These are phyloP conservation scores for Xenopus laevis DNA, from an alignment of 2,113 vertebrate species.

Conservation along the genomic window DNA sequence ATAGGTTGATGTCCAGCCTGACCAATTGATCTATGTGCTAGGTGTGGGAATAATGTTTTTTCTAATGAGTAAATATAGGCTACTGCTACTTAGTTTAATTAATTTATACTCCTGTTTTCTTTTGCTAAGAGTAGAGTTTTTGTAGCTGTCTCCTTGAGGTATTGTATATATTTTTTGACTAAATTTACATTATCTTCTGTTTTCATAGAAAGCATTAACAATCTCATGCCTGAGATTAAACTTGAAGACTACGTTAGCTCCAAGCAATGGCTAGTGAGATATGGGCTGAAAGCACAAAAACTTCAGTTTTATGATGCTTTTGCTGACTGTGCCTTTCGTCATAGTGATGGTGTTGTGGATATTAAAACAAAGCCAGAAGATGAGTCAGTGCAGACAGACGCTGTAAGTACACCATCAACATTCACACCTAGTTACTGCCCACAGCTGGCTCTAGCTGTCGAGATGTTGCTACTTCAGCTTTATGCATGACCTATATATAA, in stretches of 20 bases:
- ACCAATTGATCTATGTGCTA: no score
- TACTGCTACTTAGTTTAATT: no score
- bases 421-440: not conserved
- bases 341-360: slow-evolving; percentile 65
- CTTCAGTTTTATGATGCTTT: slow-evolving; percentile 63
- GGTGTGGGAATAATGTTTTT: no score
- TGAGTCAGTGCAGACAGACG: slow-evolving; percentile 63
- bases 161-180: no score
- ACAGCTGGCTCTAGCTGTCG: no score
- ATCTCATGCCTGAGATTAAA: slow-evolving; percentile 13
- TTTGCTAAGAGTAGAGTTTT: no score
- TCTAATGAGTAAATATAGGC: no score
- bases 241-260: slow-evolving; percentile 62
- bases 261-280: slow-evolving; percentile 67
- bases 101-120: no score
- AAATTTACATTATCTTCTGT: slow-evolving; percentile 1
- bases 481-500: no score
- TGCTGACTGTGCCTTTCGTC: slow-evolving; percentile 68
- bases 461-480: no score
- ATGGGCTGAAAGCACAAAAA: slow-evolving; percentile 70
- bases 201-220: slow-evolving; percentile 40
- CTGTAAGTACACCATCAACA: slow-evolving; percentile 58
- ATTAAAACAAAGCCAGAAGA: slow-evolving; percentile 68
- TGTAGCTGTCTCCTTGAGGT: no score
- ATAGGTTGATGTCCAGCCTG: no score